Percentiles rank a stretch among this genome's conserved stretches.
Evolutionary conservation across 2,888 invertebrate genomes (phyloP).

Genomic region (Asteroscopus sphinx): DNA sequence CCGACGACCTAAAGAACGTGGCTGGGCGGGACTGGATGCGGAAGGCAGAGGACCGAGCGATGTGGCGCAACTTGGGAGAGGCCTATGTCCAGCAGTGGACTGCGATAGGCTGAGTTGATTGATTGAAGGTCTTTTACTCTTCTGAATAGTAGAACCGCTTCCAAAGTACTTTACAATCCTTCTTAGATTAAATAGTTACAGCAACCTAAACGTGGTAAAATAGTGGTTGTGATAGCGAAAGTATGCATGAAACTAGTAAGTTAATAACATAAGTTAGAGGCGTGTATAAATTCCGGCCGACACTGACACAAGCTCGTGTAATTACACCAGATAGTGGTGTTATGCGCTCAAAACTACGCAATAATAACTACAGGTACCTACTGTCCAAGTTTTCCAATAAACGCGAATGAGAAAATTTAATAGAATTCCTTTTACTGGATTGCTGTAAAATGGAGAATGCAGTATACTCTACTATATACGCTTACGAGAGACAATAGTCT

Average conservation of each 20-base stretch:
- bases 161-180: too few relatives aligned
- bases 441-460: slow-evolving; percentile 16
- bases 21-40: too few relatives aligned
- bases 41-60: too few relatives aligned
- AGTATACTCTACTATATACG: slow-evolving; percentile 3
- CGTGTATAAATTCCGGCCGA: slow-evolving; percentile 77
- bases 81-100: too few relatives aligned
- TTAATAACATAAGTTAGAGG: slow-evolving; percentile 82
- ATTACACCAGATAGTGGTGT: slow-evolving; percentile 82
- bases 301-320: slow-evolving; percentile 67
- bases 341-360: slow-evolving; percentile 67
- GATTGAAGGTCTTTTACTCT: too few relatives aligned
- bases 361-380: slow-evolving; percentile 49
- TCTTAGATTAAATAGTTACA: too few relatives aligned
- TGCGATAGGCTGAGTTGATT: too few relatives aligned
- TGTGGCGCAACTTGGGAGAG: too few relatives aligned
- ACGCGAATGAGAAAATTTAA: slow-evolving; percentile 42
- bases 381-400: slow-evolving; percentile 52
- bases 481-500: background rate
- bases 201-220: slow-evolving; percentile 19
- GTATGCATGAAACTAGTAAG: slow-evolving; percentile 74
- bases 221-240: slow-evolving; percentile 62
- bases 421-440: slow-evolving; percentile 46
- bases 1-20: too few relatives aligned
- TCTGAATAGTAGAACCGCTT: too few relatives aligned